Base-by-base conservation (phyloP, 35 echinoderm and acorn worm species). In the Diadema setosum region DNA sequence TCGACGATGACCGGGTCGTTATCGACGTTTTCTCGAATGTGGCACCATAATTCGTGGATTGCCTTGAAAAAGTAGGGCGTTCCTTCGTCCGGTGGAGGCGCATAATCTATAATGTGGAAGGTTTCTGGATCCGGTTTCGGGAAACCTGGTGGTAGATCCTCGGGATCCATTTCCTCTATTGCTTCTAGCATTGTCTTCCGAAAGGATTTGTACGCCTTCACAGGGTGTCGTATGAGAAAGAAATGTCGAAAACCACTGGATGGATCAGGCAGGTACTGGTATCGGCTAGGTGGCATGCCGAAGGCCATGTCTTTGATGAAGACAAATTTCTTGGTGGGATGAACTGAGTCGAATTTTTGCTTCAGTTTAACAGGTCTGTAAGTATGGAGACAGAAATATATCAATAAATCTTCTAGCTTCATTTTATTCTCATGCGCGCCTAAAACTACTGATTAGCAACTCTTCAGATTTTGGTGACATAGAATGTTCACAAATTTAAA, bases 181-280 rank as follows among this genome's bases (percentile, higher is more conserved):
- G 20, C 39, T n/a, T 78, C 24, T 14, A 78, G 73, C 9, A 78
- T 34, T n/a, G 17, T 0, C 25, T 42, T 25, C 34, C 73, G 73
- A 1, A 78, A 61, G 31, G 91, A 93, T 15, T 18, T 20, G 64
- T 43, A 86, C 3, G 63, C 85, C 42, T 89, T 88, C 2, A 83
- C 64, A 3, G 91, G 91, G 63, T 93, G 49, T 15, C 91, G 61
- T 3, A 89, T 93, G 14, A 93, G 18, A 31, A 93, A 88, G 50
- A 80, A 70, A 56, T 93, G 81, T 14, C 34, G 26, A 42, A 83
- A 84, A 17, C 91, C 91, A 44, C 73, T 78, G 1, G 73, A 78
- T 44, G 35, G 39, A 44, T 84, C 41, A 20, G 91, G 91, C 24
- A 93, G 40, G 34, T 83, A 76, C 5, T 83, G 58, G 31, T 88